A percentile compares a stretch with the other conserved stretches of the same genome.
Evolutionary conservation across 2,888 invertebrate genomes (phyloP).

Genomic region (Eudemis profundana): DNA sequence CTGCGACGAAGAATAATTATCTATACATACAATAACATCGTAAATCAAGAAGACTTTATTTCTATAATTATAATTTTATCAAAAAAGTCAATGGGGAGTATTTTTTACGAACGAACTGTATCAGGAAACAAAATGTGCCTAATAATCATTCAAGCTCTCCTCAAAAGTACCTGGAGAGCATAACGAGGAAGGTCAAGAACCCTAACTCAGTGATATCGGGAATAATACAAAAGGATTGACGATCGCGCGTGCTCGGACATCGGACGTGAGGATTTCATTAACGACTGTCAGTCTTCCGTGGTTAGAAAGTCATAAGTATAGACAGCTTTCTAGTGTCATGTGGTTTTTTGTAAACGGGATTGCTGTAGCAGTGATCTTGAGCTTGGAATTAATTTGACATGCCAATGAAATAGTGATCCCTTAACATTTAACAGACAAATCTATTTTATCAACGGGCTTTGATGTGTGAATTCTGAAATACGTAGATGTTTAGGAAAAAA

Average conservation of each 20-base stretch:
- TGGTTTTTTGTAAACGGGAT: not conserved
- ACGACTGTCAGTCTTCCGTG: not conserved
- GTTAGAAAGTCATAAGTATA: not conserved
- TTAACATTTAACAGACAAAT: too few species aligned
- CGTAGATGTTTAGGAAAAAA: too few species aligned
- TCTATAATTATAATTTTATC: too few species aligned
- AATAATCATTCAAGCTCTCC: not conserved
- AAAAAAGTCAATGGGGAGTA: too few species aligned
- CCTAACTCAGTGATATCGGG: slow-evolving; percentile 15
- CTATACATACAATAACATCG: too few species aligned
- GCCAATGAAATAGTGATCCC: slow-evolving; percentile 12
- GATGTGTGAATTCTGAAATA: too few species aligned
- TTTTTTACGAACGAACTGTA: too few species aligned
- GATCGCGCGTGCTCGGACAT: slow-evolving; percentile 30
- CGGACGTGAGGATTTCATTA: slow-evolving; percentile 31
- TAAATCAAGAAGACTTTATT: too few species aligned
- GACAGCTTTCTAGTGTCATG: not conserved
- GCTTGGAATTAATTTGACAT: slow-evolving; percentile 10
- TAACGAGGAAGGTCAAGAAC: slow-evolving; percentile 29
- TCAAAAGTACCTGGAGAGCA: not conserved
- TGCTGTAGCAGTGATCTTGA: slow-evolving; percentile 19
- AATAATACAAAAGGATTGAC: slow-evolving; percentile 29
- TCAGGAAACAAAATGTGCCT: too few species aligned
- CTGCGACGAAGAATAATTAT: too few species aligned
- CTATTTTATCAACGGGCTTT: too few species aligned